Conservation (phyloP, 2,888 invertebrate species). For the Cheilosia scutellata region DNA sequence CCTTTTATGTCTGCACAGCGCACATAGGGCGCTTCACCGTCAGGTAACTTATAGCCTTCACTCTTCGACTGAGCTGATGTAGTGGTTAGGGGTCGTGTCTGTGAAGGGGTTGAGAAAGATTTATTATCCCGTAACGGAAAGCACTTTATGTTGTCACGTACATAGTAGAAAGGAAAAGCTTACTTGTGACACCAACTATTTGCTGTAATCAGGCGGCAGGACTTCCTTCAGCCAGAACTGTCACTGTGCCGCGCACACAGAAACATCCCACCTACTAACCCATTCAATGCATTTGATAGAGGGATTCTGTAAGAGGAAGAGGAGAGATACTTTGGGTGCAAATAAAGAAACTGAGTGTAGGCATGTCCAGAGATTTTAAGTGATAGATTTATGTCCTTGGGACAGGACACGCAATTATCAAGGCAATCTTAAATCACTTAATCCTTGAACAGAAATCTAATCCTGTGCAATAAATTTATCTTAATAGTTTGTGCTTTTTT, state of each 20-base stretch:
- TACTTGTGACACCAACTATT: slow-evolving; percentile 57
- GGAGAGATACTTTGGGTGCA: slow-evolving; percentile 9
- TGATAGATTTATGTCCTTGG: slow-evolving; percentile 59
- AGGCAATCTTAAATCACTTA: slow-evolving; percentile 30
- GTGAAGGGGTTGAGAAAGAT: slow-evolving; percentile 46
- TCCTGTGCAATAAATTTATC: slow-evolving; percentile 6
- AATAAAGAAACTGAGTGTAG: slow-evolving; percentile 30
- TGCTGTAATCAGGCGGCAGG: slow-evolving; percentile 65
- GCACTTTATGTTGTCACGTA: slow-evolving; percentile 73
- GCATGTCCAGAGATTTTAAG: slow-evolving; percentile 52
- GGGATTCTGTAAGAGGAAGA: background rate
- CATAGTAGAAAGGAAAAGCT: slow-evolving; percentile 43
- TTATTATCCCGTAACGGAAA: slow-evolving; percentile 64
- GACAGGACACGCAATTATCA: slow-evolving; percentile 48
- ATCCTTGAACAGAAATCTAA: slow-evolving; percentile 15
- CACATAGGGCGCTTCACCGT: slow-evolving; percentile 33
- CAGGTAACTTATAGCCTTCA: slow-evolving; percentile 56
- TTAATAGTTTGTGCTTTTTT: slow-evolving; percentile 17
- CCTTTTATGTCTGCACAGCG: slow-evolving; percentile 54
- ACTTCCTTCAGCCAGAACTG: slow-evolving; percentile 17
- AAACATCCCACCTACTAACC: slow-evolving; percentile 24
- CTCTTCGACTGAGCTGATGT: slow-evolving; percentile 33
- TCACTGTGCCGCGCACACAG: slow-evolving; percentile 10
- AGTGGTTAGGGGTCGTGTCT: slow-evolving; percentile 7
- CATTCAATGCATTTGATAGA: slow-evolving; percentile 32